Evolutionary conservation across 2,888 invertebrate species (phyloP), one percentile per base, ranked within the genome.

Genomic region (Sinhomidia bicolor): DNA sequence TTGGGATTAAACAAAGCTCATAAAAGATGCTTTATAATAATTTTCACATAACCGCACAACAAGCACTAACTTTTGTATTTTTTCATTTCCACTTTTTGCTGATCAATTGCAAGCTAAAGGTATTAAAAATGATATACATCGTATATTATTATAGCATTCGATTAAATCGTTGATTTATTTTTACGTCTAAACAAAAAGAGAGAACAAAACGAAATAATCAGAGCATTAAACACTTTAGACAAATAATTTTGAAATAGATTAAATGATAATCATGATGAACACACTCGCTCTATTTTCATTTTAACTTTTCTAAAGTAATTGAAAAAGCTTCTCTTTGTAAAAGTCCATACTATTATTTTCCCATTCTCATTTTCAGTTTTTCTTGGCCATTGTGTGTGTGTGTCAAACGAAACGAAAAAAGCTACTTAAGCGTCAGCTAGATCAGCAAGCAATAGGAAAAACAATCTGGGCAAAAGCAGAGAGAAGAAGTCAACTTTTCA

Each of bases 401-500:
- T 68, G 65, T 68, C 65, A 68, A 36, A 68, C 17, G 17, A 68
- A 29, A 68, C 4, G 32, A n/a, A n/a, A n/a, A n/a, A n/a, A n/a
- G n/a, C 68, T 68, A 36, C 36, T 68, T 36, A 68, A 68, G n/a
- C n/a, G n/a, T n/a, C n/a, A n/a, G n/a, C n/a, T n/a, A n/a, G n/a
- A 68, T 7, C 36, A 36, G 23, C 17, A 68, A n/a, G 62, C 62
- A 26, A 54, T 41, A 17, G 17, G 68, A 17, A 41, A 68, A 17
- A 41, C 36, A 68, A 41, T 41, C 41, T 68, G 36, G 36, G 68
- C 17, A 68, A 23, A 26, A 62, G n/a, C 12, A 54, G 14, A 62
- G 29, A 68, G 68, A n/a, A 68, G 14, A 68, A 68, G 68, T 68
- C 41, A 68, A 36, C 68, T 68, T 68, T 68, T 68, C 68, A 68